Base-by-base conservation (phyloP, 2,888 invertebrate species). In the Acleris emargana region DNA sequence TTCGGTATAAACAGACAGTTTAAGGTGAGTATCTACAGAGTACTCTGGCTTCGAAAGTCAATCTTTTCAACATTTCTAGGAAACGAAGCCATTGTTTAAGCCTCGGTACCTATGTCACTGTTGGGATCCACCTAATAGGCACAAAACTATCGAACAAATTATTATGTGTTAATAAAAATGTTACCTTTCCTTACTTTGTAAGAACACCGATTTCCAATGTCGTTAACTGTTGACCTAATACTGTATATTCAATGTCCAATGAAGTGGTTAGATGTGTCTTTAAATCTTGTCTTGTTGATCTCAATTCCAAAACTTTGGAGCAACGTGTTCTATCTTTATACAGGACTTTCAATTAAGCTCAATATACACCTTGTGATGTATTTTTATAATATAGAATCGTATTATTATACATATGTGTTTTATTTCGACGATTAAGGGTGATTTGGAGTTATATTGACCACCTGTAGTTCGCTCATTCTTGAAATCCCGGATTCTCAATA, bases 361-460 rank as follows among this genome's bases (percentile, higher is more conserved):
- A 91, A 91, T 84, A 87, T 88, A 86, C 86, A 90, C 86, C 87
- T 87, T 91, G 89, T 90, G 88, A 90, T 90, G 91, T 91, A 91
- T 91, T 91, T 91, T 91, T 91, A 81, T 91, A 90, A 76, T 83
- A 84, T 84, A 86, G 86, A 89, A 77, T 71, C 71, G 67, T 71
- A 61, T 69, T 60, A 68, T 58, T 62, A 69, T 66, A 62, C 1
- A 47, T 43, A 11, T n/a, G 53, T 22, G 58, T 68, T 68, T 68
- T 32, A 68, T 66, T 68, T 62, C 17, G 20, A 43, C 38, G 13
- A 13, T 38, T 13, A 38, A 38, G 38, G 38, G 5, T 13, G 2
- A 4, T 13, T 38, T 38, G 13, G 13, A 13, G 4, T 13, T 13
- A 38, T 13, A 38, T 13, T 32, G 11, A 13, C 38, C 11, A 38